Base-by-base conservation (phyloP, 2,113 vertebrate genomes). In the Zosterops japonicus region DNA sequence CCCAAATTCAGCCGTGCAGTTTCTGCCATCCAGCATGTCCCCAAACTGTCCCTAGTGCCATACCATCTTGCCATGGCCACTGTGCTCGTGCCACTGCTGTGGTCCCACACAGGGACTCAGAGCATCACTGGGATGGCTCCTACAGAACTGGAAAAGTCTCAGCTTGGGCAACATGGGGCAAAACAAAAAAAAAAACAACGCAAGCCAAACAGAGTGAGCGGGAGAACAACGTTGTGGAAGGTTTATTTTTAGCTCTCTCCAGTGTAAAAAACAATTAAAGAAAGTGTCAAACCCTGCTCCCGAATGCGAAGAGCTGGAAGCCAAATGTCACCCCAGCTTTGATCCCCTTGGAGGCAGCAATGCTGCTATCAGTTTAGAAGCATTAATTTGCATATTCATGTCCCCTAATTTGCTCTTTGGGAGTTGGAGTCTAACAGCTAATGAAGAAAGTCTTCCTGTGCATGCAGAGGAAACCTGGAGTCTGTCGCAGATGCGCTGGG, bases 311-410 rank as follows among this genome's bases (percentile, higher is more conserved):
- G 59, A 74, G 47, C 19, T 70, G 76, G 91, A 74, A 95, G 69
- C 80, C 93, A 91, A 96, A 95, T 94, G 91, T 83, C 95, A 93
- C 60, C 4, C 9, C 52, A 55, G 76, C 93, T 86, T 69, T 39
- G 80, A 89, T 81, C 86, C 86, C 78, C 80, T 64, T 41, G 49
- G 71, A 90, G 88, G 88, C 88, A 90, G 71, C 9, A 33, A 60
- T 69, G 35, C 44, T 47, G 83, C 61, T 88, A 72, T 70, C 95
- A 67, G 88, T 92, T 80, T 85, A 67, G 92, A 77, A 93, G 50
- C 68, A 27, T 77, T 70, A 57, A 86, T 96, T 95, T 95, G 91
- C 91, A 93, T 96, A 93, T 97, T 97, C 86, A 93, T 92, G 79
- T 70, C 86, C 83, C 80, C 69, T 94, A 89, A 90, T 97, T 96